phyloP scores from a whole-genome alignment of 2,113 vertebrate species.

The Thalassoma bifasciatum region DNA sequence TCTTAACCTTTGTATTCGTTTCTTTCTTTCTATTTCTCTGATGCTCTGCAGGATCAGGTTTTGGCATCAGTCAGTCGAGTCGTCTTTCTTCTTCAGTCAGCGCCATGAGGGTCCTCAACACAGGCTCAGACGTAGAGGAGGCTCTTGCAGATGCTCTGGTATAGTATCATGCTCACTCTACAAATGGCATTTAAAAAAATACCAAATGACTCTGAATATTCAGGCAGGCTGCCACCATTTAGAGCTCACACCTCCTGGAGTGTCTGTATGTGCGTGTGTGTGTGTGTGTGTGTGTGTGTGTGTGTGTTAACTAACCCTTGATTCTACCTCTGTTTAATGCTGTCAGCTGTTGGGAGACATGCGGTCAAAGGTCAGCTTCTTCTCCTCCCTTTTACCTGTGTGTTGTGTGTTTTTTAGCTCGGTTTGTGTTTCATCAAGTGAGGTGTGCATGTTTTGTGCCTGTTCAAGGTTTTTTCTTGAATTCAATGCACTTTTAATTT shows the following conservation, averaged over 20 bases:
- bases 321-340: constrained; percentile 87
- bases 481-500: constrained; percentile 18
- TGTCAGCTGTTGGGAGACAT: constrained; percentile 99
- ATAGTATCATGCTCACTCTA: constrained; percentile 46
- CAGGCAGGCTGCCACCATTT: constrained; percentile 12
- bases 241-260: constrained; percentile 36
- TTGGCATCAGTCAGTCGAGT: constrained; percentile 93
- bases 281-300: constrained; percentile 45
- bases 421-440: not conserved
- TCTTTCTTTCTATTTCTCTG: constrained; percentile 7
- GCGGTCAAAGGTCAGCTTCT: constrained; percentile 94
- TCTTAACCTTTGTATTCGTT: not conserved
- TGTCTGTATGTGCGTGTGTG: constrained; percentile 43
- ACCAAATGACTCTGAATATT: constrained; percentile 14
- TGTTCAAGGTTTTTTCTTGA: not conserved
- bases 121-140: constrained; percentile 95
- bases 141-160: constrained; percentile 97
- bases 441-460: constrained; percentile 12
- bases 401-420: constrained; percentile 33
- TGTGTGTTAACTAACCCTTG: constrained; percentile 71
- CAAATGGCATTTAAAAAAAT: not conserved
- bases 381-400: constrained; percentile 60
- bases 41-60: constrained; percentile 84
- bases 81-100: constrained; percentile 94
- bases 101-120: constrained; percentile 96